A percentile compares a stretch with the other conserved stretches of the same genome.
Evolutionary conservation across 2,888 invertebrate species (phyloP).

Genomic region (Cheilosia pagana): DNA sequence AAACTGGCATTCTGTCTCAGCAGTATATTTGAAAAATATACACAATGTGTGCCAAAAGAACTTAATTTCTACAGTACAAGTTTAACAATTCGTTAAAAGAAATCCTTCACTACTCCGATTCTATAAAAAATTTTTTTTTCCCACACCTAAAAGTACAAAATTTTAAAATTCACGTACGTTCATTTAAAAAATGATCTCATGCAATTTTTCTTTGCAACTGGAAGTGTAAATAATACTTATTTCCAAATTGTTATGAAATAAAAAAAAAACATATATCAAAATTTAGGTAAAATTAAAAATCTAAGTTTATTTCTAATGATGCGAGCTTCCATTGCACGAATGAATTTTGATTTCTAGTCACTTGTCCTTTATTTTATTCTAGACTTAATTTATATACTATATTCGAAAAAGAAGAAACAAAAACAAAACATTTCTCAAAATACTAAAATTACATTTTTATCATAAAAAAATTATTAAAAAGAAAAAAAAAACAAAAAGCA

Average conservation of each 20-base stretch:
- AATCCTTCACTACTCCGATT: too few relatives aligned
- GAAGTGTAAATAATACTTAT: conserved; percentile 46
- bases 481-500: conserved; percentile 26
- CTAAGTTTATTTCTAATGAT: conserved; percentile 44
- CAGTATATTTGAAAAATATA: too few relatives aligned
- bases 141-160: background rate
- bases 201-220: conserved; percentile 53
- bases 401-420: conserved; percentile 26
- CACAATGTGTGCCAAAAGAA: too few relatives aligned
- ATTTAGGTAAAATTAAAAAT: conserved; percentile 44
- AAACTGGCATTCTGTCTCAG: too few relatives aligned
- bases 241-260: conserved; percentile 28
- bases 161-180: background rate
- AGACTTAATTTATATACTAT: conserved; percentile 35
- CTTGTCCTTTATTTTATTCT: conserved; percentile 30
- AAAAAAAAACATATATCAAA: conserved; percentile 9
- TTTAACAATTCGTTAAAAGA: too few relatives aligned
- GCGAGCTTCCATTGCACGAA: conserved; percentile 72
- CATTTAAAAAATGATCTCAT: conserved; percentile 19
- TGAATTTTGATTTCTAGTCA: conserved; percentile 40
- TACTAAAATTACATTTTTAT: conserved; percentile 64
- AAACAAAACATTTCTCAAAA: conserved; percentile 41
- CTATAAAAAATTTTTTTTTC: background rate
- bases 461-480: conserved; percentile 46
- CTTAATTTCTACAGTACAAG: too few relatives aligned